Evolutionary conservation across 2,797 vertebrate genomes (phyloP), one percentile per base, ranked within the genome.

Genomic region (Karalla daura): DNA sequence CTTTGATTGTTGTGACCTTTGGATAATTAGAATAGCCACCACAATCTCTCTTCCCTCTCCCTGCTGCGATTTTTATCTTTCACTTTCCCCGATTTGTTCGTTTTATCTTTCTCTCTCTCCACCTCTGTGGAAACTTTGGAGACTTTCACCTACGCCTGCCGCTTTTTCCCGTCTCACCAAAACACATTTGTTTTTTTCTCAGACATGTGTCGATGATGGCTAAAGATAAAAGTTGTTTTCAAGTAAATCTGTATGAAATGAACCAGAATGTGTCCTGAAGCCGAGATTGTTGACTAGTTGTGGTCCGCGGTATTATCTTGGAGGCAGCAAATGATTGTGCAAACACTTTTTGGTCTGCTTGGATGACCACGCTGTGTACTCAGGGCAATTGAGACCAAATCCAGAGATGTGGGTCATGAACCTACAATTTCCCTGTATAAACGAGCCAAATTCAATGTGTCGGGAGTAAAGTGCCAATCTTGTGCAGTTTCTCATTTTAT

Each of bases 1-100:
- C 39, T 37, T 5, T 43, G 73, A 72, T 83, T 45, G 78, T 41
- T 78, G 47, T 81, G 2, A 65, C 33, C 41, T 80, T 80, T 81
- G 39, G 74, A 58, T 76, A 63, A 76, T 74, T 71, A 43, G 78
- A 76, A 72, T 58, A 37, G 37, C 41, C 47, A 72, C 14, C 9
- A 30, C 37, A 45, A 10, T 15, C 7, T 44, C 7, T 18, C 2
- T 41, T 46, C n/a, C 23, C 15, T 32, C 32, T 17, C 18, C 14
- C 37, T 21, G 14, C 18, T 39, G 7, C 8, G 18, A 8, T 13
- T 50, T 39, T 30, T 15, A 15, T 39, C 11, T 28, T 59, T 51
- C 30, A 41, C 25, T 37, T 58, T 63, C 33, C 49, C 50, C 37
- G 55, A 49, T 27, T 7, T 46, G 14, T 13, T 25, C 40, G 11